These are phyloP conservation scores for Drosophila punjabiensis DNA, from an alignment of 1,140 invertebrate genomes.

Conservation along the genomic window DNA sequence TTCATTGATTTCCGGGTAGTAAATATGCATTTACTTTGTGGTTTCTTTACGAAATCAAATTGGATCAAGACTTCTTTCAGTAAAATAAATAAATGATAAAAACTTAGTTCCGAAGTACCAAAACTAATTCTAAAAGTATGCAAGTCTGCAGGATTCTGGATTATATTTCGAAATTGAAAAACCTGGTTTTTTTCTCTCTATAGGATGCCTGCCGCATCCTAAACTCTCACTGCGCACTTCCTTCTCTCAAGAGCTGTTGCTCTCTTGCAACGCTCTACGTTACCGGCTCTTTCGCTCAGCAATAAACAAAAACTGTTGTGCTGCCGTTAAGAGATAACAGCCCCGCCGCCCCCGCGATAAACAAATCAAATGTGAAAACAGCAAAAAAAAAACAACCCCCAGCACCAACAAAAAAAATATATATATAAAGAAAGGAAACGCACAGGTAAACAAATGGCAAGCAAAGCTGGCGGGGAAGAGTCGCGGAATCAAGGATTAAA, in stretches of 20 bases:
- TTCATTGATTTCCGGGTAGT: not conserved
- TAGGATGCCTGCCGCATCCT: not conserved
- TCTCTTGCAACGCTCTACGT: conserved; percentile 24
- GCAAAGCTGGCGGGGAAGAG: conserved; percentile 13
- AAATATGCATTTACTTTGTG: not conserved
- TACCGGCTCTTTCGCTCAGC: conserved; percentile 60
- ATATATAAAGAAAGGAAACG: conserved; percentile 17
- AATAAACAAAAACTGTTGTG: conserved; percentile 71
- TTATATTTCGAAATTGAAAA: not conserved
- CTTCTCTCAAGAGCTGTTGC: conserved; percentile 2
- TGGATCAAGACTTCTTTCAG: not conserved
- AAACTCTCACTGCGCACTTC: conserved; percentile 28
- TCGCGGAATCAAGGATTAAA: conserved; percentile 23
- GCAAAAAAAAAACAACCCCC: not conserved
- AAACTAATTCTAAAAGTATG: not conserved
- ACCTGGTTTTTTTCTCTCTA: not conserved
- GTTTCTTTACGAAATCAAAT: not conserved
- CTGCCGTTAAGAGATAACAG: conserved; percentile 21
- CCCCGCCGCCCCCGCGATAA: conserved; percentile 55
- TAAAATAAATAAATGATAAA: too few relatives aligned
- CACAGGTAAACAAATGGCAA: conserved; percentile 33
- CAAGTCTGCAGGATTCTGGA: not conserved
- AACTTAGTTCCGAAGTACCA: not conserved
- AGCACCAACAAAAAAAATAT: not conserved
- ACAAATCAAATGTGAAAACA: conserved; percentile 63